phyloP scores from a whole-genome alignment of 2,888 invertebrate genomes.

The Galerucella calmariensis region DNA sequence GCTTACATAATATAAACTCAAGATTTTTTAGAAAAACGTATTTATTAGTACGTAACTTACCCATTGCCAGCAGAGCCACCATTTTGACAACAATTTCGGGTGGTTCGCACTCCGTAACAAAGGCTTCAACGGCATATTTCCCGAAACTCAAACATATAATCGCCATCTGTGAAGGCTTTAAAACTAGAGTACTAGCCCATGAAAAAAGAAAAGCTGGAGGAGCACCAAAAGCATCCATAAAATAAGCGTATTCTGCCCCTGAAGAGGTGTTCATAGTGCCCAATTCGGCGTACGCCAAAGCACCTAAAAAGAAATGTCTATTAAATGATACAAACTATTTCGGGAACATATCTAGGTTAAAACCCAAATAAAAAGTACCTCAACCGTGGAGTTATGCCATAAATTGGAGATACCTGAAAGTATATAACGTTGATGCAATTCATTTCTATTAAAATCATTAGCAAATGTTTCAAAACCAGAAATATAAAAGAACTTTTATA shows the following conservation, averaged over 20 bases:
- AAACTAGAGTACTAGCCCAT: constrained; percentile 92
- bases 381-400: too few species aligned
- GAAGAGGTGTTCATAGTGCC: constrained; percentile 96
- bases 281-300: constrained; percentile 92
- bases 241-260: constrained; percentile 95
- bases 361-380: too few species aligned
- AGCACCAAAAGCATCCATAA: constrained; percentile 94
- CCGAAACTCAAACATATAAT: constrained; percentile 94
- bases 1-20: too few species aligned
- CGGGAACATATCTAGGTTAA: too few species aligned
- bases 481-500: too few species aligned
- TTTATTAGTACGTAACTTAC: constrained; percentile 65
- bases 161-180: constrained; percentile 94
- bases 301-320: constrained; percentile 71
- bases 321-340: too few species aligned
- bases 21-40: too few species aligned
- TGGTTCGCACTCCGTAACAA: constrained; percentile 87
- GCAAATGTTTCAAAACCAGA: too few species aligned
- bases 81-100: constrained; percentile 86
- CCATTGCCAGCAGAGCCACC: constrained; percentile 87
- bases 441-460: too few species aligned
- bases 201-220: constrained; percentile 92
- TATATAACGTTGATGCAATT: too few species aligned
- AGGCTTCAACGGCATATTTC: constrained; percentile 92
- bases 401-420: too few species aligned